Evolutionary conservation across 2,888 invertebrate species (phyloP).

Genomic region (Drosophila nr. medialis): DNA sequence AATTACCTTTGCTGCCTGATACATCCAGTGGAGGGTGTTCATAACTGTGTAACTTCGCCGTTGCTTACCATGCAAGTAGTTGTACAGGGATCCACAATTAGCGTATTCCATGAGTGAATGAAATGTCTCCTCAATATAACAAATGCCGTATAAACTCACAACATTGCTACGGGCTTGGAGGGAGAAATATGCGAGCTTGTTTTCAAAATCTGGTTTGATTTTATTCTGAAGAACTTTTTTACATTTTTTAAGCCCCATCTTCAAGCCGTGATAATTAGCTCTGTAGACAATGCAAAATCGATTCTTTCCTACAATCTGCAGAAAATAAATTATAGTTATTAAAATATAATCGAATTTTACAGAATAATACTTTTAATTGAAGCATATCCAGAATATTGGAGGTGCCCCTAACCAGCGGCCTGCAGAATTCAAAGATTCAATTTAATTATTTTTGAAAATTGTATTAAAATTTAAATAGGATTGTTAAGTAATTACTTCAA

Average conservation of each 20-base stretch:
- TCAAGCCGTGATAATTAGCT: neutral
- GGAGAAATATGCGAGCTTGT: neutral
- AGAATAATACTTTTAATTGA: neutral
- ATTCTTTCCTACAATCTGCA: neutral
- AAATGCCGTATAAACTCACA: neutral
- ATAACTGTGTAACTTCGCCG: neutral
- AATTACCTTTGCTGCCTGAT: conserved; percentile 7
- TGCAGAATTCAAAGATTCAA: neutral
- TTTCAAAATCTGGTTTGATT: neutral
- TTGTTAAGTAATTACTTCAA: neutral
- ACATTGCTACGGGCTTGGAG: neutral
- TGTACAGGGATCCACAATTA: conserved; percentile 3
- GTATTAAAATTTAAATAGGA: neutral
- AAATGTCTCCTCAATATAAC: neutral
- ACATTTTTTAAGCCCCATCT: neutral
- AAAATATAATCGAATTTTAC: neutral
- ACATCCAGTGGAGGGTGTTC: neutral
- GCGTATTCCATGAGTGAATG: conserved; percentile 4
- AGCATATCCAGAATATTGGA: neutral
- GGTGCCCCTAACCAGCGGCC: rapidly evolving
- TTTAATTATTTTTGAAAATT: neutral
- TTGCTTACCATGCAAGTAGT: conserved; percentile 11
- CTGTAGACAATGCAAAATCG: neutral
- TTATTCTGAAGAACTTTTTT: neutral
- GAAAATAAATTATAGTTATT: neutral